phyloP scores from a whole-genome alignment of 2,888 invertebrate species.

The Pyralis farinalis region DNA sequence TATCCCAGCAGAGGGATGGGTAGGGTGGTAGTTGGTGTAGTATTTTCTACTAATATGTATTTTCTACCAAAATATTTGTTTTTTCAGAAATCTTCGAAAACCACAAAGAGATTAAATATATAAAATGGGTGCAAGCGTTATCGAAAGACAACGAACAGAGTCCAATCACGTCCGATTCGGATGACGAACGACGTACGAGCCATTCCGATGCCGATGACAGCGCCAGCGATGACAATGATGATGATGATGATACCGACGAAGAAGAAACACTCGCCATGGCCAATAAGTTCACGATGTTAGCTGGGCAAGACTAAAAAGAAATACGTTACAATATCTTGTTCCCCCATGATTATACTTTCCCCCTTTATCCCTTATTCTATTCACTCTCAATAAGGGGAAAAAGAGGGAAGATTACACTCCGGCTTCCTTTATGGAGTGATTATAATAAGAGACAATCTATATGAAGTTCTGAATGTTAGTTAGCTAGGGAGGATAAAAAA shows the following conservation, averaged over 20 bases:
- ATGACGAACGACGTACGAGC: constrained; percentile 23
- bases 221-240: constrained; percentile 17
- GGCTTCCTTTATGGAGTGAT: too few species aligned
- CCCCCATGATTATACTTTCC: too few species aligned
- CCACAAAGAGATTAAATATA: constrained; percentile 82
- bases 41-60: too few species aligned
- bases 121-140: constrained; percentile 85
- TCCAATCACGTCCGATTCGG: constrained; percentile 24
- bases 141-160: constrained; percentile 33
- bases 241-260: constrained; percentile 25
- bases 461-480: too few species aligned
- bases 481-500: too few species aligned
- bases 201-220: constrained; percentile 19
- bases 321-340: too few species aligned
- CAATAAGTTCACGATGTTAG: constrained; percentile 71
- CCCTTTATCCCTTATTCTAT: too few species aligned
- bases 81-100: constrained; percentile 80
- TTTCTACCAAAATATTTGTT: constrained; percentile 1
- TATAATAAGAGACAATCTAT: too few species aligned
- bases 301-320: constrained; percentile 32
- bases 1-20: too few species aligned
- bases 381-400: too few species aligned
- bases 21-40: too few species aligned
- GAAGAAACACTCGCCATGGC: constrained; percentile 38
- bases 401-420: too few species aligned